Evolutionary conservation across 2,113 vertebrate species (phyloP), one percentile per base, ranked within the genome.

Genomic region (Salvelinus sp.): DNA sequence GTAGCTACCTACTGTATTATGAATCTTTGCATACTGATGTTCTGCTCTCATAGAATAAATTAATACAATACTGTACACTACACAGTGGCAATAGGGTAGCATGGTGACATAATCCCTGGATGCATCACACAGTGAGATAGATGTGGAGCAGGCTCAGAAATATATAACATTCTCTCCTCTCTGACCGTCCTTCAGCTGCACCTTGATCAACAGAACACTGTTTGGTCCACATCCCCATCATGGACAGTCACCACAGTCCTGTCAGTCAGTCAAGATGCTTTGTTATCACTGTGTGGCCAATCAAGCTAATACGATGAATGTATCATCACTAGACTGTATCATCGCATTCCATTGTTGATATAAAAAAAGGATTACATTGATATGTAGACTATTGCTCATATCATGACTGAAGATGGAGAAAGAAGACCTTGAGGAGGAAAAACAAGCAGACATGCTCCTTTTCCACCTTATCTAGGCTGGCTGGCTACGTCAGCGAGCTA

Each of bases 401-500:
- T 30, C 3, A 18, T 28, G 27, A 3, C 64, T 6, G 4, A 18
- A 67, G 28, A 18, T 6, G 28, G 16, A 28, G 16, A 30, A 28
- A 6, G 25, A 28, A 28, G 25, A 16, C 65, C 18, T 67, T 25
- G 1, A 10, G 30, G 58, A 60, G 73, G 79, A 78, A 82, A 81
- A 85, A 82, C 84, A 30, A 14, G 3, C 33, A 69, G 77, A 79
- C 38, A 38, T 38, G 38, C 66, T 66, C 47, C 38, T 73, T 72
- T 70, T 47, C 78, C 73, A 68, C 76, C 74, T 69, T 69, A 9
- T 7, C 23, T 28, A 66, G 38, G 38, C 38, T 23, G 22, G 50
- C 14, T 18, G 70, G 28, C n/a, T 75, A 88, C 79, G 76, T 87
- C 85, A 90, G 86, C 79, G 71, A 83, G 79, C 78, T 81, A 88